These are phyloP conservation scores for Linurgus olivaceus DNA, from an alignment of 2,797 vertebrate genomes.

Conservation along the genomic window DNA sequence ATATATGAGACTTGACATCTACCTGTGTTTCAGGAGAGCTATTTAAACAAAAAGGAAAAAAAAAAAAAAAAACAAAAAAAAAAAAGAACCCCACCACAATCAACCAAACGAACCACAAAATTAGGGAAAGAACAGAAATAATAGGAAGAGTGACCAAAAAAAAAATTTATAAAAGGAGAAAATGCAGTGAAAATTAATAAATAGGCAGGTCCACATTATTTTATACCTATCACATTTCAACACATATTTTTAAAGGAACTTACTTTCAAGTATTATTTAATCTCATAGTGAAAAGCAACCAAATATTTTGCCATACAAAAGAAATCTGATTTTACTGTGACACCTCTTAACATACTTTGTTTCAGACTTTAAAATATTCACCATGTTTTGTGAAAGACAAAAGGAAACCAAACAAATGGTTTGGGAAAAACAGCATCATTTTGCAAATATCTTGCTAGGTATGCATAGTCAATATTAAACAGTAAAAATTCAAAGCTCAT, in stretches of 20 bases:
- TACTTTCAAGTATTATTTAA: background rate
- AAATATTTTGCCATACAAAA: background rate
- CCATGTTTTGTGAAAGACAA: background rate
- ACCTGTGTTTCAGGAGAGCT: background rate
- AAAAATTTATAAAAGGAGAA: background rate
- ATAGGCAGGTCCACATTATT: background rate
- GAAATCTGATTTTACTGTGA: slow-evolving; percentile 32
- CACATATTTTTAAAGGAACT: background rate
- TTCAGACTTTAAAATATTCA: slow-evolving; percentile 29
- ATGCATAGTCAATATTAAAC: background rate
- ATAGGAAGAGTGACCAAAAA: background rate
- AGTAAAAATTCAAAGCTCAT: background rate
- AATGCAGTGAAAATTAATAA: background rate
- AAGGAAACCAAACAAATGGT: background rate
- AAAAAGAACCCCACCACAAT: rapidly evolving
- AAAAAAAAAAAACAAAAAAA: background rate
- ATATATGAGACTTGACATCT: background rate
- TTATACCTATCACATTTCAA: background rate
- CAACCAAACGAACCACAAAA: background rate
- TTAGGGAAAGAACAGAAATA: background rate
- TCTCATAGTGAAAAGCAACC: slow-evolving; percentile 5
- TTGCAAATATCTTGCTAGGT: background rate
- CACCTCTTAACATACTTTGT: slow-evolving; percentile 30
- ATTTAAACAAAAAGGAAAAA: background rate
- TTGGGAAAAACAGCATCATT: background rate